These are phyloP conservation scores for Agonopterix heracliana DNA, from an alignment of 2,888 invertebrate genomes.

Conservation along the genomic window DNA sequence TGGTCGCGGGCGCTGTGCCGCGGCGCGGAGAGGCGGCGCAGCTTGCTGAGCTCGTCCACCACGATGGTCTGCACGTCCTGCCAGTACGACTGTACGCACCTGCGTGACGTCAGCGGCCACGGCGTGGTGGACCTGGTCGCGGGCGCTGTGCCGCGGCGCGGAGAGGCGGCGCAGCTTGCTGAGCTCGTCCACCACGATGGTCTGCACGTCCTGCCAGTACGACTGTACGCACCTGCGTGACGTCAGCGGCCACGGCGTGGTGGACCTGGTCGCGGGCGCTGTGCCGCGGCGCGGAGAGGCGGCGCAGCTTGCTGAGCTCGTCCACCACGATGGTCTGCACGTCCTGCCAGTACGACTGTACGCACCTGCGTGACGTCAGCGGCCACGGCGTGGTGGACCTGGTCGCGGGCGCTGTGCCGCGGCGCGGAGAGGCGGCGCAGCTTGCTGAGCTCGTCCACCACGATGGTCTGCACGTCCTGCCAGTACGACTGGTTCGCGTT, in stretches of 20 bases:
- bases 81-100: too few relatives aligned
- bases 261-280: conserved; percentile 88
- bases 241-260: conserved; percentile 92
- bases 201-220: too few relatives aligned
- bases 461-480: conserved; percentile 97
- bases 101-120: conserved; percentile 96
- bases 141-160: conserved; percentile 67
- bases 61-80: too few relatives aligned
- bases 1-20: conserved; percentile 81
- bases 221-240: too few relatives aligned
- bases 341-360: conserved; percentile 98
- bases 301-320: conserved; percentile 90
- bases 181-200: conserved; percentile 95
- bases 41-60: conserved; percentile 92
- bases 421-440: conserved; percentile 83
- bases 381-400: conserved; percentile 94
- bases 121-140: conserved; percentile 92
- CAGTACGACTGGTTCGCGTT: conserved; percentile 95
- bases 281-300: conserved; percentile 74
- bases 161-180: conserved; percentile 88
- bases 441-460: conserved; percentile 93
- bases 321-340: conserved; percentile 96
- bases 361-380: conserved; percentile 89
- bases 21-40: conserved; percentile 82
- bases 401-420: conserved; percentile 75